Evolutionary conservation across 2,113 vertebrate species (phyloP).

Genomic region (Pangasianodon gigas): DNA sequence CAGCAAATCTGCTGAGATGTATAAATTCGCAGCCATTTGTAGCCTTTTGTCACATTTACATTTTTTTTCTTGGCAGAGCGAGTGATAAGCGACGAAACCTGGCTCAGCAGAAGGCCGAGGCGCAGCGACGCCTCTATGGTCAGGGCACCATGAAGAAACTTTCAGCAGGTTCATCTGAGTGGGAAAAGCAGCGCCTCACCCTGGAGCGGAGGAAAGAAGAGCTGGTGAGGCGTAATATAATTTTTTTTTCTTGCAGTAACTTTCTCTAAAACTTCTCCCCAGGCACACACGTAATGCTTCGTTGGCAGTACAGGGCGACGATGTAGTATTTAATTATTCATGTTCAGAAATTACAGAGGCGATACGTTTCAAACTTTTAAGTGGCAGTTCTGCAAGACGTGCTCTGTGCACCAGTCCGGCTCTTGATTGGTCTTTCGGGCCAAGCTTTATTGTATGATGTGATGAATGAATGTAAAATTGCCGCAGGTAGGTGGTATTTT

Average conservation of each 20-base stretch:
- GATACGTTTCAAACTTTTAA: constrained; percentile 41
- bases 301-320: constrained; percentile 43
- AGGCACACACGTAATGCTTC: not conserved
- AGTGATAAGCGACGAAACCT: constrained; percentile 96
- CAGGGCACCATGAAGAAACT: constrained; percentile 88
- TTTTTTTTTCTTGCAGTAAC: constrained; percentile 1
- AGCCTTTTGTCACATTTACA: not conserved
- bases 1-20: not conserved
- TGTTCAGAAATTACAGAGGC: constrained; percentile 54
- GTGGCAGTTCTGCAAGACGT: constrained; percentile 25
- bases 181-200: constrained; percentile 91
- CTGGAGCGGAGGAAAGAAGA: constrained; percentile 91
- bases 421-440: constrained; percentile 71
- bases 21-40: not conserved
- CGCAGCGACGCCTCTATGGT: constrained; percentile 91
- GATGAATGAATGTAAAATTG: constrained; percentile 58
- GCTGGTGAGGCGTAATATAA: constrained; percentile 74
- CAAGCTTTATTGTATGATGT: constrained; percentile 60
- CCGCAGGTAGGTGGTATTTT: constrained; percentile 53
- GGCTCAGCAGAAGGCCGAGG: constrained; percentile 95
- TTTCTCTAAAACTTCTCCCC: constrained; percentile 12
- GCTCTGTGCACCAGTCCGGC: constrained; percentile 36
- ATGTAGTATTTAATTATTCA: constrained; percentile 60
- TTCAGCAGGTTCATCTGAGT: constrained; percentile 87
- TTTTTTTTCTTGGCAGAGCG: constrained; percentile 74